These are phyloP conservation scores for Pelodytes ibericus DNA, from an alignment of 2,797 vertebrate species.

Conservation along the genomic window DNA sequence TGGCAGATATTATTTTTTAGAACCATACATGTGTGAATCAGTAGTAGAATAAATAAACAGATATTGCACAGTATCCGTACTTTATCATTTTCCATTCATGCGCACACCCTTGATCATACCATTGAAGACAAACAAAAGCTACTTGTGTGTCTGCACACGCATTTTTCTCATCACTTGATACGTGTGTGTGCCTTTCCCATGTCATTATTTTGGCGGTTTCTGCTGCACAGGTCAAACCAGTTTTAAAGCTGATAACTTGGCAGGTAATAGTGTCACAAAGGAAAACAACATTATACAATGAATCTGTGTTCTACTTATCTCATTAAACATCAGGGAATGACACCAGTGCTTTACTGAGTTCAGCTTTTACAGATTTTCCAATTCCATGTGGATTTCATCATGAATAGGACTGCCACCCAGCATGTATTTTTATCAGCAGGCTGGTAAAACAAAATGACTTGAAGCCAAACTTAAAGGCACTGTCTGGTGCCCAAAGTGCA, in stretches of 20 bases:
- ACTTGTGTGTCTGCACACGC: neutral
- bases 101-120: neutral
- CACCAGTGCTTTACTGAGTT: neutral
- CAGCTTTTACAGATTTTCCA: neutral
- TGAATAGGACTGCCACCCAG: no score
- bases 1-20: no score
- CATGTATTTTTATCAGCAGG: no score
- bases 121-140: neutral
- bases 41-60: no score
- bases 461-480: no score
- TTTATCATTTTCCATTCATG: neutral
- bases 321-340: neutral
- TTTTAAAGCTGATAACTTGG: neutral
- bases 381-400: neutral
- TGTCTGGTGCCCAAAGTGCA: no score
- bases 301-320: neutral
- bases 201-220: neutral
- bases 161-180: neutral
- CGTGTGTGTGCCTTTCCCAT: conserved; percentile 3
- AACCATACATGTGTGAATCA: no score
- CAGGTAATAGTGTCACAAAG: neutral
- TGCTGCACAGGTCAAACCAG: conserved; percentile 12
- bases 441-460: no score
- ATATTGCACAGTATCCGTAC: no score
- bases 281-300: neutral